Conservation (phyloP, 2,797 vertebrate genomes). For the Anolis apletophallus region DNA sequence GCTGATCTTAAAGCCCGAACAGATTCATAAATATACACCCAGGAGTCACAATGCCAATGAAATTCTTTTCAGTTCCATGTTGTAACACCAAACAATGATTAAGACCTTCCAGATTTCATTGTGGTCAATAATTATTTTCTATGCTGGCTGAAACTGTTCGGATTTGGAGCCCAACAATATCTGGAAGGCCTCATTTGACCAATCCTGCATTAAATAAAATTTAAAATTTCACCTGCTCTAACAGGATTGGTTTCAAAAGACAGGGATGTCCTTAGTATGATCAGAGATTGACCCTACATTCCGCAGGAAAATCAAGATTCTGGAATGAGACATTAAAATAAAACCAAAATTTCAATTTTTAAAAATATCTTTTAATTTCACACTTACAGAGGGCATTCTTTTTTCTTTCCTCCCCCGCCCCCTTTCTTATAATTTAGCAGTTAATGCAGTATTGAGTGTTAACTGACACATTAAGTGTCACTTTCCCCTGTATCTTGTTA, state of each 20-base stretch:
- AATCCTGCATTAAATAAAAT: not conserved
- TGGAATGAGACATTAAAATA: not conserved
- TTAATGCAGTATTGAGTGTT: not conserved
- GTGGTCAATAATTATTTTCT: not conserved
- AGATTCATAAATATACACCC: too few relatives aligned
- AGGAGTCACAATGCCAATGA: too few relatives aligned
- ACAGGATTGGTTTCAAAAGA: not conserved
- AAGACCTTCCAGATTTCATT: not conserved
- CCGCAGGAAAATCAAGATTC: not conserved
- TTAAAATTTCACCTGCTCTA: not conserved
- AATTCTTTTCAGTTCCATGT: too few relatives aligned
- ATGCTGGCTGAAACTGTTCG: not conserved
- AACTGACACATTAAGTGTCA: conserved; percentile 29
- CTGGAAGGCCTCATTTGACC: not conserved
- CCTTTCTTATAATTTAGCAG: not conserved
- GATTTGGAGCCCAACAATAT: not conserved
- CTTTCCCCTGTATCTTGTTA: conserved; percentile 24
- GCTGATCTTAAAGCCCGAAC: too few relatives aligned
- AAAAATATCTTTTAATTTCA: not conserved
- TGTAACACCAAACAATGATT: too few relatives aligned
- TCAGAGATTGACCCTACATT: not conserved
- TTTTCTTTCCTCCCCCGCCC: not conserved
- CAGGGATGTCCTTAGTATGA: not conserved
- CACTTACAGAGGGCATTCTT: not conserved
- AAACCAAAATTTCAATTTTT: not conserved